Evolutionary conservation across 2,797 vertebrate species (phyloP).

Genomic region (Iguana delicatissima): DNA sequence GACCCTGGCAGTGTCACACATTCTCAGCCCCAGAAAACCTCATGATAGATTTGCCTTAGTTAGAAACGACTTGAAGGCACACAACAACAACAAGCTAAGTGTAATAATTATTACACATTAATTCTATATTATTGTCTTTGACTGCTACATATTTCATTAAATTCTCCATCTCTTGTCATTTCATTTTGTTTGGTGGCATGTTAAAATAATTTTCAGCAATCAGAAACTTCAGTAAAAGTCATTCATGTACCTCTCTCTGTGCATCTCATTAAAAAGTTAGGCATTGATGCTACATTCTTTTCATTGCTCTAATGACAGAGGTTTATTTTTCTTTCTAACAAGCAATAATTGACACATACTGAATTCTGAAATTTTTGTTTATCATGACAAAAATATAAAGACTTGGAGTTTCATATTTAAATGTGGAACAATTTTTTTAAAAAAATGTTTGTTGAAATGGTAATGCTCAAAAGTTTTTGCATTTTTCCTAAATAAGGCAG

Average conservation of each 20-base stretch:
- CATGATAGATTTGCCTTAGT: no score
- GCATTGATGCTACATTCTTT: conserved; percentile 63
- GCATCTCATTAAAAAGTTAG: conserved; percentile 48
- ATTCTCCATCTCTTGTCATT: not conserved
- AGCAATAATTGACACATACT: conserved; percentile 43
- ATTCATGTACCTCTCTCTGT: conserved; percentile 7
- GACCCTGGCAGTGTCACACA: no score
- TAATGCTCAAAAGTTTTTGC: conserved; percentile 16
- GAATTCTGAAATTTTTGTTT: conserved; percentile 34
- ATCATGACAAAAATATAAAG: conserved; percentile 39
- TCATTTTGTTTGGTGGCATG: not conserved
- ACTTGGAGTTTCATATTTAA: conserved; percentile 37
- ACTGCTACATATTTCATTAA: not conserved
- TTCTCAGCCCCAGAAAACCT: no score
- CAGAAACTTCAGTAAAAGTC: not conserved
- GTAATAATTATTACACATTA: not conserved
- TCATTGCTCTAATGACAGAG: conserved; percentile 62
- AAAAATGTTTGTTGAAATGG: conserved; percentile 40
- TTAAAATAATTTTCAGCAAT: conserved; percentile 45
- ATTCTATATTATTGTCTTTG: not conserved
- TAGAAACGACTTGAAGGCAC: no score
- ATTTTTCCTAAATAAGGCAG: not conserved
- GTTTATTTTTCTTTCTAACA: conserved; percentile 56
- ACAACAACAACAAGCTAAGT: no score
- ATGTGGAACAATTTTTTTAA: conserved; percentile 37